Conservation (phyloP, 2,888 invertebrate species). For the Chloroclystis v-ata region DNA sequence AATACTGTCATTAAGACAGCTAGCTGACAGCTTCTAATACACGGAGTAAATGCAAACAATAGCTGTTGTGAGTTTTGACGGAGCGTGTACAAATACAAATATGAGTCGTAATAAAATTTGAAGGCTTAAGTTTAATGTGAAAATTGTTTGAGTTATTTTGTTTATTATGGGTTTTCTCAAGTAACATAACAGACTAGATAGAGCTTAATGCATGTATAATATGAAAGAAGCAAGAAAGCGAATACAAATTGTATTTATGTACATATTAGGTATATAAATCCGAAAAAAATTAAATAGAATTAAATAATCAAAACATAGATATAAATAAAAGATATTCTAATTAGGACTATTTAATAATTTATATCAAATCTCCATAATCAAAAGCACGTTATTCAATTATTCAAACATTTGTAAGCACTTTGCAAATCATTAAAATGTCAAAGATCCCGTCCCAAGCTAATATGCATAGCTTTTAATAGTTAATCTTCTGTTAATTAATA, state of each 20-base stretch:
- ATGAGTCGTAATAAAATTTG: not conserved
- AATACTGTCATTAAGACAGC: conserved; percentile 76
- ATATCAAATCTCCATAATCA: not conserved
- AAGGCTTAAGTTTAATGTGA: too few species aligned
- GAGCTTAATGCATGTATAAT: too few species aligned
- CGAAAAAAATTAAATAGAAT: too few species aligned
- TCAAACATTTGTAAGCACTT: not conserved
- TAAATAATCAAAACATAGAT: too few species aligned
- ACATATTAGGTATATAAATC: too few species aligned
- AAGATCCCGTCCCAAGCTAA: not conserved
- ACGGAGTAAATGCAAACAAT: conserved; percentile 64
- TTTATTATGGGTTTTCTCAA: too few species aligned
- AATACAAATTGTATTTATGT: too few species aligned
- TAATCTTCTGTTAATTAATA: conserved; percentile 4
- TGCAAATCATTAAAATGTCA: not conserved
- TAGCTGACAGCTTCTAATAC: conserved; percentile 73
- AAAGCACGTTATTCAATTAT: not conserved
- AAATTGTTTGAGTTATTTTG: too few species aligned
- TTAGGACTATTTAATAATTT: not conserved
- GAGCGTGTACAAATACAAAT: conserved; percentile 13
- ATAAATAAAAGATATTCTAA: too few species aligned
- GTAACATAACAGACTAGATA: too few species aligned
- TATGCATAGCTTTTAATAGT: conserved; percentile 4
- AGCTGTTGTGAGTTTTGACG: conserved; percentile 50
- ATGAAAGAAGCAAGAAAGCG: too few species aligned